Base-by-base conservation (phyloP, 2,888 invertebrate genomes). In the Conus canariensis region DNA sequence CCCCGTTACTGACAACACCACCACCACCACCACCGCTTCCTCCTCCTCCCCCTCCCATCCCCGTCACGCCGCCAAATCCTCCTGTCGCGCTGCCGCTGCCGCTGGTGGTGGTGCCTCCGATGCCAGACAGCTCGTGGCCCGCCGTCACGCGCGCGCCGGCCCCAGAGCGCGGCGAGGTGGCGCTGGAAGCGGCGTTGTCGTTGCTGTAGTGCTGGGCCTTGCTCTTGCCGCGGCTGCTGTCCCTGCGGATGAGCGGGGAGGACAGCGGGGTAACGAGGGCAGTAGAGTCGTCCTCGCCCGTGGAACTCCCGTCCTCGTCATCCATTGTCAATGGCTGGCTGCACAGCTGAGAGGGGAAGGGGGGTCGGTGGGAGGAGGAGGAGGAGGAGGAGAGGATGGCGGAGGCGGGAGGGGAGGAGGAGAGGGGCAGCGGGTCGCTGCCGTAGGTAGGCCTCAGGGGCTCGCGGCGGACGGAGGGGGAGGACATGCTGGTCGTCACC, bases 231-330 rank as follows among this genome's bases (percentile, higher is more conserved):
- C 90, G 86, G 30, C 74, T 58, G 45, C 89, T 89, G 77, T 90
- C 90, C 25, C 74, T 22, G 7, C 90, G 91, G 58, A 91, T 91
- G 77, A 91, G 89, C 16, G 92, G 92, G 10, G 92, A 92, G 64
- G 92, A 91, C 85, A 91, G 90, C 10, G 59, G 92, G 12, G 90
- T 92, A 70, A 92, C 91, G 14, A 91, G 86, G 25, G 88, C 80
- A 7, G 91, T 86, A n/a, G 92, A 92, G 80, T 91, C 90, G 86
- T 92, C 91, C 64, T 92, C 85, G 0, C 88, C 91, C 3, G 90
- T 85, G 19, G 90, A 88, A n/a, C 90, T 90, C 4, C 88, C 90
- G 3, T 90, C 91, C 82, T 80, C 90, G 14, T 83, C 70, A 88
- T 88, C 70, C 90, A 90, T 25, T 56, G 88, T 58, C 91, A 86